These are phyloP conservation scores for Cydia pomonella DNA, from an alignment of 1,140 invertebrate species.

Conservation along the genomic window DNA sequence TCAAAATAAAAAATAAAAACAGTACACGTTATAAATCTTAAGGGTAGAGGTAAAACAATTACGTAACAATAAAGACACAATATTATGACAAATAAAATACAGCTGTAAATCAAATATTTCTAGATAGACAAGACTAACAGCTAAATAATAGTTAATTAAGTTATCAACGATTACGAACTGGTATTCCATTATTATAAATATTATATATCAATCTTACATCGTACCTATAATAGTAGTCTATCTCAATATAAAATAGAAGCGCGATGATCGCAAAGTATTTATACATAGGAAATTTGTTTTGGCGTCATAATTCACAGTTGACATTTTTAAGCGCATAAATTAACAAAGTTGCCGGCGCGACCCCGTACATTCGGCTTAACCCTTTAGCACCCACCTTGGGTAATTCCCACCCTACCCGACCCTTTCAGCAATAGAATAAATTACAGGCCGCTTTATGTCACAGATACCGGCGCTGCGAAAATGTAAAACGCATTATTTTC, in stretches of 20 bases:
- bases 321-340: constrained; percentile 81
- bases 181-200: background rate
- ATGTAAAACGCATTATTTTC: constrained; percentile 80
- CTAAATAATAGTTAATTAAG: too few relatives aligned
- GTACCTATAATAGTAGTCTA: constrained; percentile 29
- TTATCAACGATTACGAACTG: too few relatives aligned
- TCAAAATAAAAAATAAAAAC: too few relatives aligned
- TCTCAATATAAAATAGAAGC: constrained; percentile 39
- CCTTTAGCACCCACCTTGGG: constrained; percentile 80
- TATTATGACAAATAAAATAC: too few relatives aligned
- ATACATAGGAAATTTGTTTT: constrained; percentile 74
- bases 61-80: too few relatives aligned
- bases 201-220: too few relatives aligned
- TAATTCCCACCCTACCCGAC: constrained; percentile 78
- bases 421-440: constrained; percentile 81
- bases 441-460: constrained; percentile 79
- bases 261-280: constrained; percentile 36
- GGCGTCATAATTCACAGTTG: constrained; percentile 79
- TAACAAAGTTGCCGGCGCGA: constrained; percentile 77
- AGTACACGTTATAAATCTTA: too few relatives aligned
- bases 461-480: constrained; percentile 77
- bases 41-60: too few relatives aligned
- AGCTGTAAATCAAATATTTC: too few relatives aligned
- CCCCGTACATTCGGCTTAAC: constrained; percentile 79
- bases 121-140: too few relatives aligned